Conservation (phyloP, 1,140 invertebrate genomes). For the Trachymyrmex septentrionalis region DNA sequence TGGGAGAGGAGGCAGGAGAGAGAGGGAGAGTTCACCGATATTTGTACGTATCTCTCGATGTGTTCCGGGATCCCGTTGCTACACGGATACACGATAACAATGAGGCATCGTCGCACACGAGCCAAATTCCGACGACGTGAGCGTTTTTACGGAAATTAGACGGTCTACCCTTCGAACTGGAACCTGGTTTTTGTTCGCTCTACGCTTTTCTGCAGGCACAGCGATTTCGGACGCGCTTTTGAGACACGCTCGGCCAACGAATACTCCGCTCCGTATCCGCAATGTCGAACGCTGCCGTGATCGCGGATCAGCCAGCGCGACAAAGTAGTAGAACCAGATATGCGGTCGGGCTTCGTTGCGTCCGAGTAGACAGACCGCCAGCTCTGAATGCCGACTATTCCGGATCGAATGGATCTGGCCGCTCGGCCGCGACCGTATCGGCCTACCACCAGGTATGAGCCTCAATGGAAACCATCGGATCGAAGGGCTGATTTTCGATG, state of each 20-base stretch:
- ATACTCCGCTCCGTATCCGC: neutral
- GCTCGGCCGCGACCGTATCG: slow-evolving; percentile 57
- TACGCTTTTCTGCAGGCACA: slow-evolving; percentile 29
- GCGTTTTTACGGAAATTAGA: slow-evolving; percentile 56
- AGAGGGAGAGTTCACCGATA: neutral
- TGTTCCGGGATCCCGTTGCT: neutral
- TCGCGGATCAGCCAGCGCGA: slow-evolving; percentile 48
- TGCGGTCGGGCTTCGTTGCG: slow-evolving; percentile 59
- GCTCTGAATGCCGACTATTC: slow-evolving; percentile 63
- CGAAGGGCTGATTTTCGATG: slow-evolving; percentile 55
- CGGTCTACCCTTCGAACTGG: slow-evolving; percentile 29
- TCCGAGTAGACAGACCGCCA: slow-evolving; percentile 33
- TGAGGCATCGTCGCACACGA: slow-evolving; percentile 49
- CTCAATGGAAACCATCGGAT: slow-evolving; percentile 55
- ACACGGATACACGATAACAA: slow-evolving; percentile 42
- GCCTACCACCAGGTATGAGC: slow-evolving; percentile 60
- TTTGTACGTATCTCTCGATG: slow-evolving; percentile 41
- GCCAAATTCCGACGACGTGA: slow-evolving; percentile 50
- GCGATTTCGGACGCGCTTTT: slow-evolving; percentile 52
- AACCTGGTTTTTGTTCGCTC: slow-evolving; percentile 44
- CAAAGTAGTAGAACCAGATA: slow-evolving; percentile 65
- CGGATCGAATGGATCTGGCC: slow-evolving; percentile 52
- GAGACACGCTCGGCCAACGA: neutral
- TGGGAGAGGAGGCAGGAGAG: neutral
- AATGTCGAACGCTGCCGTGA: slow-evolving; percentile 36